Conservation (phyloP, 2,797 vertebrate species). For the Spinus olivaceus region DNA sequence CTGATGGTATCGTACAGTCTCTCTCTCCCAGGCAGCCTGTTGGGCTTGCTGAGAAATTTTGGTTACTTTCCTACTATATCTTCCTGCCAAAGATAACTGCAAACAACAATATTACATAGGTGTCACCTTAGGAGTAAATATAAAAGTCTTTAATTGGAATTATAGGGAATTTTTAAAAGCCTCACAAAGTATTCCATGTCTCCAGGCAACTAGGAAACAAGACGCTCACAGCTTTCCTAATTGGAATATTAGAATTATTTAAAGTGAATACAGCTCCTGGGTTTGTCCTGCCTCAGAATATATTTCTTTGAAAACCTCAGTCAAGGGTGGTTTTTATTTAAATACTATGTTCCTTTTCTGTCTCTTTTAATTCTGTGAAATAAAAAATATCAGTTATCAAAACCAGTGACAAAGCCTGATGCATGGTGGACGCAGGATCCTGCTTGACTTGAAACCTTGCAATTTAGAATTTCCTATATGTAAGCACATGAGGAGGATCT, state of each 20-base stretch:
- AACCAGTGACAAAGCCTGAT: neutral
- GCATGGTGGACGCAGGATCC: neutral
- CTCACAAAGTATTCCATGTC: neutral
- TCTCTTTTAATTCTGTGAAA: neutral
- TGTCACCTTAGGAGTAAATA: neutral
- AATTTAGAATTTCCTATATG: neutral
- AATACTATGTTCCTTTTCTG: neutral
- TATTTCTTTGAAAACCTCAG: conserved; percentile 36
- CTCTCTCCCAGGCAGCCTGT: neutral
- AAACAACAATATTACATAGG: neutral
- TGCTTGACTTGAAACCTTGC: neutral
- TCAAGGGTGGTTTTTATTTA: conserved; percentile 42
- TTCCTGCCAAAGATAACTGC: neutral
- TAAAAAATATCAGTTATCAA: conserved; percentile 5
- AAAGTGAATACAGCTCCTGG: neutral
- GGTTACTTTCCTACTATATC: neutral
- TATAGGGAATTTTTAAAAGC: neutral
- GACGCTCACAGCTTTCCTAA: conserved; percentile 26
- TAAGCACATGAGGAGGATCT: neutral
- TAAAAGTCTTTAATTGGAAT: neutral
- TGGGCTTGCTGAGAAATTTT: neutral
- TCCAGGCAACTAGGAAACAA: neutral
- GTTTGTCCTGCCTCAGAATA: neutral
- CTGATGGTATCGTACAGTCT: neutral
- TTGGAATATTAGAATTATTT: conserved; percentile 36